Base-by-base conservation (phyloP, 2,797 vertebrate genomes). In the Cryptoblepharus egeriae region DNA sequence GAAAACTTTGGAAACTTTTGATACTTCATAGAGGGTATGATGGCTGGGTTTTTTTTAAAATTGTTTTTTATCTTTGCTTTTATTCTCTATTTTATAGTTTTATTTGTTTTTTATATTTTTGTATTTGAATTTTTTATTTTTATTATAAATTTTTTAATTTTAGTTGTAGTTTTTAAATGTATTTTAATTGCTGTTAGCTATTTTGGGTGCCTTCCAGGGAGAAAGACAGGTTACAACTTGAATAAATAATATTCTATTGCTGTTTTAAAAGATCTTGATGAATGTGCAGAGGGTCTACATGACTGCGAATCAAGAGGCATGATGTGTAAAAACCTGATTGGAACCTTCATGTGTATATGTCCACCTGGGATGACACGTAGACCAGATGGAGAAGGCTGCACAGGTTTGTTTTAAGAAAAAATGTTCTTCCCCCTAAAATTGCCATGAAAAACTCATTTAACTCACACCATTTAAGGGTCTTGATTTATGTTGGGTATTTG, bases 301-400 rank as follows among this genome's bases (percentile, higher is more conserved):
- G 95, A 97, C 90, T 97, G 96, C 61, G 95, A 97, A 88, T 96
- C 96, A 10, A 94, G 95, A 90, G 96, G 96, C 78, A 97, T 97
- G 97, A 92, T 95, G 77, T 97, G 97, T 87, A 97, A 97, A 93
- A 97, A 97, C 79, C 92, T 97, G 79, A 97, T 97, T 2, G 97
- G 97, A 82, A 97, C 96, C 18, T 97, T 97, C 49, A 94, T 97
- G 95, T 97, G 97, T 80, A 90, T 97, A 90, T 97, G 97, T 84
- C 97, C 96, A 0, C 91, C 93, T 30, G 97, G 97, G 67, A 96
- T 96, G 96, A 87, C 89, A 18, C 91, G 87, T 32, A 94, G 94
- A 88, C 94, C 95, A 5, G 96, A 97, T 10, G 95, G 96, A 76
- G 96, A 97, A 79, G 93, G 96, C 85, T 97, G 97, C 52, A 93